Evolutionary conservation across 2,113 vertebrate species (phyloP).

Genomic region (Hyperoodon ampullatus): DNA sequence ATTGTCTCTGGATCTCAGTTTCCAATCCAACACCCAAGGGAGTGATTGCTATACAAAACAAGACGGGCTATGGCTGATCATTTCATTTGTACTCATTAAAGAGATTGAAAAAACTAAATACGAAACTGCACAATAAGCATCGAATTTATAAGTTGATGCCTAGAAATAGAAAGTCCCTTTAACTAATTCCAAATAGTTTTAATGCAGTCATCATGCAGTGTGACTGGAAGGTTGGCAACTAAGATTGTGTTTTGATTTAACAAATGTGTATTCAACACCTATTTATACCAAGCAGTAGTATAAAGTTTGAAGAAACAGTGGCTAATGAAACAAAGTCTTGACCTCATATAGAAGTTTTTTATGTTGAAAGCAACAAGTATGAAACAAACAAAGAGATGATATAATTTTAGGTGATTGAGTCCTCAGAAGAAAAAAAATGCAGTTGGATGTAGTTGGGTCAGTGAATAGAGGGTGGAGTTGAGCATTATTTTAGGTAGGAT

Average conservation of each 20-base stretch:
- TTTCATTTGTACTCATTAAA: slow-evolving; percentile 59
- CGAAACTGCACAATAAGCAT: background rate
- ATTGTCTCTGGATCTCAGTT: slow-evolving; percentile 40
- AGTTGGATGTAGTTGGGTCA: background rate
- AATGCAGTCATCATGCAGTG: background rate
- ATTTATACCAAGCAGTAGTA: background rate
- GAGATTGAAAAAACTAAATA: background rate
- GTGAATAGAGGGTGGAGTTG: background rate
- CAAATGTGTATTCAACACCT: background rate
- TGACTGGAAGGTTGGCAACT: background rate
- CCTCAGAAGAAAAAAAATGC: too few relatives aligned
- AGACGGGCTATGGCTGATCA: background rate
- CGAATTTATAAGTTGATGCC: background rate
- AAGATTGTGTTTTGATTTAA: background rate
- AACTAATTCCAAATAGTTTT: background rate
- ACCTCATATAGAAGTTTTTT: background rate
- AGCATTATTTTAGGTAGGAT: background rate
- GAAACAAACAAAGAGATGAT: background rate
- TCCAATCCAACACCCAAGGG: slow-evolving; percentile 21
- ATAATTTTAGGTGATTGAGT: background rate
- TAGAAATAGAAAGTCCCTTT: background rate
- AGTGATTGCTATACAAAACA: background rate
- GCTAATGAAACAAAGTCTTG: background rate
- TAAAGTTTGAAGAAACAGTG: background rate
- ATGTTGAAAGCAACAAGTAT: background rate